Evolutionary conservation across 1,140 invertebrate genomes (phyloP).

Genomic region (Hypothenemus hampei): DNA sequence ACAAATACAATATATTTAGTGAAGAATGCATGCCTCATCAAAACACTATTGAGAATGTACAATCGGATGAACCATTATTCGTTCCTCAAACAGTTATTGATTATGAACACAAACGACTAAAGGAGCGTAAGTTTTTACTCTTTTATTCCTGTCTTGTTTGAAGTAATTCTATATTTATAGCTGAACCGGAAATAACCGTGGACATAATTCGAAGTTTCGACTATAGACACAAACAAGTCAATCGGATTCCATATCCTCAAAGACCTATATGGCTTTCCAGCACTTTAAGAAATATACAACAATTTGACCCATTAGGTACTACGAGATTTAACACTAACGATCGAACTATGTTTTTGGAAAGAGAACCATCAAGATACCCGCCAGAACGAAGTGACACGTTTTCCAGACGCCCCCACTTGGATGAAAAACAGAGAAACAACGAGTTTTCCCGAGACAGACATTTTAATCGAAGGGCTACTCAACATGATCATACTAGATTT

Average conservation of each 20-base stretch:
- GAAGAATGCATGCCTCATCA: background rate
- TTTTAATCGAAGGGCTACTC: background rate
- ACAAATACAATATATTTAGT: constrained; percentile 24
- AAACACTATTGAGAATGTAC: background rate
- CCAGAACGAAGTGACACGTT: background rate
- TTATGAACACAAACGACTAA: constrained; percentile 59
- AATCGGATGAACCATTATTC: constrained; percentile 29
- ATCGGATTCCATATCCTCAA: constrained; percentile 40
- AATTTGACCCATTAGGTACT: constrained; percentile 37
- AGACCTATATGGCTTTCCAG: constrained; percentile 40
- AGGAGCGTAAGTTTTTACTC: constrained; percentile 37
- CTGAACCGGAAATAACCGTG: constrained; percentile 33
- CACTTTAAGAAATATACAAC: constrained; percentile 36
- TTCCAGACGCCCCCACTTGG: background rate
- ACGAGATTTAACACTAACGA: constrained; percentile 5
- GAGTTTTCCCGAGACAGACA: constrained; percentile 1
- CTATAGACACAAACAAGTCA: constrained; percentile 43
- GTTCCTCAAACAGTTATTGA: constrained; percentile 54
- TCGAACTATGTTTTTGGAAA: background rate
- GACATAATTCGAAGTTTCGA: constrained; percentile 39
- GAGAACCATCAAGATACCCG: background rate
- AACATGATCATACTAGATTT: background rate
- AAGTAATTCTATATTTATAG: constrained; percentile 24
- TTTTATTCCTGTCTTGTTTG: background rate
- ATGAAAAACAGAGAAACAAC: background rate